Percentiles rank a stretch among this genome's conserved stretches.
phyloP scores from a whole-genome alignment of 2,113 vertebrate species.

The Cyprinodon variegatus region DNA sequence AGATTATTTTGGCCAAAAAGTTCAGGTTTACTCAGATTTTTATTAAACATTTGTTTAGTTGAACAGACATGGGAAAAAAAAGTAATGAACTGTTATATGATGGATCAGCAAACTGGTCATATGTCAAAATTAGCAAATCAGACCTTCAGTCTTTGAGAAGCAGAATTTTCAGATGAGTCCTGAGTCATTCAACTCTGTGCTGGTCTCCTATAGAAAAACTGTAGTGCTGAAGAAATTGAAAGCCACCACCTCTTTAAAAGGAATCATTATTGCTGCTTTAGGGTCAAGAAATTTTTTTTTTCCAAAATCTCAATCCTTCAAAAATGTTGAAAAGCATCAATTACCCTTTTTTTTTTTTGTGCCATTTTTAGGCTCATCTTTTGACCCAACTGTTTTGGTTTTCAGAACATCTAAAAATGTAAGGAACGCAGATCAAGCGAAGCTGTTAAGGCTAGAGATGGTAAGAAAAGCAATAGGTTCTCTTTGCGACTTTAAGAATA shows the following conservation, averaged over 20 bases:
- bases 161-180: not conserved
- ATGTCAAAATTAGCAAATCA: not conserved
- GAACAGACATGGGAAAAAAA: not conserved
- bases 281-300: not conserved
- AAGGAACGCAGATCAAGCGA: not conserved
- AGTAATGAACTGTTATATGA: not conserved
- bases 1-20: constrained; percentile 25
- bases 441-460: not conserved
- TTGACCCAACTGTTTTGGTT: too few species aligned
- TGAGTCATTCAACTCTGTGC: not conserved
- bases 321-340: not conserved
- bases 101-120: not conserved
- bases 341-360: not conserved
- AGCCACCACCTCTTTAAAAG: not conserved
- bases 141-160: not conserved
- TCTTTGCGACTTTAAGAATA: not conserved
- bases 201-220: not conserved
- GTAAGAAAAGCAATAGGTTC: not conserved
- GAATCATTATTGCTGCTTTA: not conserved
- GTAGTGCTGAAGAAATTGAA: not conserved
- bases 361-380: not conserved
- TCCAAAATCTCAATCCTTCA: not conserved
- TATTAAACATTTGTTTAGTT: not conserved
- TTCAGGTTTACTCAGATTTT: not conserved
- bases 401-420: not conserved